A percentile compares a stretch with the other conserved stretches of the same genome.
These are phyloP conservation scores for Symphodus melops DNA, from an alignment of 2,113 vertebrate species.

Conservation along the genomic window DNA sequence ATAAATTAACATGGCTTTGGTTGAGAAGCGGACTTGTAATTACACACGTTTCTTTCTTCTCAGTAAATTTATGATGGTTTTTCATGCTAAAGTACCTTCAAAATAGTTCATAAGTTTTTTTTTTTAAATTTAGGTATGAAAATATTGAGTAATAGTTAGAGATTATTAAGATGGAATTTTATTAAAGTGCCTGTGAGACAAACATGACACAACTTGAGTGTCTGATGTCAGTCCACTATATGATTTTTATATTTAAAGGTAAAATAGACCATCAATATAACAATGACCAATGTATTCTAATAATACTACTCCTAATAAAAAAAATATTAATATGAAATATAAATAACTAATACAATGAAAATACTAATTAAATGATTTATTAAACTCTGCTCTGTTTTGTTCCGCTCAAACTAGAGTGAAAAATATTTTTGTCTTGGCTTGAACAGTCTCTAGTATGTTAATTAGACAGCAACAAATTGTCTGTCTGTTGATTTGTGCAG, in stretches of 20 bases:
- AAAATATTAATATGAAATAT: background rate
- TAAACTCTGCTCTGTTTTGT: background rate
- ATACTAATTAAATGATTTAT: background rate
- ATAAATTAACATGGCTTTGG: slow-evolving; percentile 82
- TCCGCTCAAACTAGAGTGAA: background rate
- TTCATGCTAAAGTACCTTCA: slow-evolving; percentile 10
- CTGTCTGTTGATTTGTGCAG: background rate
- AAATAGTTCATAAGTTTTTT: background rate
- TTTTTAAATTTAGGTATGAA: background rate
- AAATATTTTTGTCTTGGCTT: background rate
- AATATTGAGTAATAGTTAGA: background rate
- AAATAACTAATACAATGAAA: no score
- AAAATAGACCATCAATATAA: no score
- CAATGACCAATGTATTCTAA: no score
- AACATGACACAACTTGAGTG: background rate
- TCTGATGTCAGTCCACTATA: background rate
- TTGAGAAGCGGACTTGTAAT: slow-evolving; percentile 71
- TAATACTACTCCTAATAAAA: no score
- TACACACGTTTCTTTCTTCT: slow-evolving; percentile 24
- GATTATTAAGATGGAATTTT: background rate
- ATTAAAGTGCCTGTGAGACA: background rate
- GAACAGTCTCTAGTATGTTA: background rate
- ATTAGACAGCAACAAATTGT: background rate
- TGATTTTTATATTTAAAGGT: background rate
- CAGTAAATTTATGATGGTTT: slow-evolving; percentile 16